Evolutionary conservation across 2,113 vertebrate species (phyloP), one percentile per base, ranked within the genome.

Genomic region (Taurulus bubalis): DNA sequence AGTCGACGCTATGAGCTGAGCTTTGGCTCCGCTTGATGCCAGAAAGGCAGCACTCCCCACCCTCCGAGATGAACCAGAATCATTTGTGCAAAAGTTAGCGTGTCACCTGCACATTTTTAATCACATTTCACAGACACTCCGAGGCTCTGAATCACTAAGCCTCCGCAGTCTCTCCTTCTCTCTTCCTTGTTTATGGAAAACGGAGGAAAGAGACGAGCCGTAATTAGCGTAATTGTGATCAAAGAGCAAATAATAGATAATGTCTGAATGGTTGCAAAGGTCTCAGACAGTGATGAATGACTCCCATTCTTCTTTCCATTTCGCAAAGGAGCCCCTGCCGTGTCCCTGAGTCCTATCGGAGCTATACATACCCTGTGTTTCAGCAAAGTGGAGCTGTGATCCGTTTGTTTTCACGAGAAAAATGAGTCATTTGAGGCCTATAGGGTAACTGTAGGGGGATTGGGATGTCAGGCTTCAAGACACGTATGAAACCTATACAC

Each of bases 201-300:
- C 56, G n/a, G 67, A 83, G 67, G 69, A 68, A 86, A 84, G 55
- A 76, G 63, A 67, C 66, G 66, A 68, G 74, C 79, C 38, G 40
- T 87, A 83, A 90, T 90, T 84, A 77, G 68, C 72, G 67, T 80
- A 86, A 87, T 83, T 89, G 85, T 83, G 85, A 89, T 89, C 36
- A 80, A 82, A 89, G 87, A 84, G 66, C 75, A 75, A 75, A 82
- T 87, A 79, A 87, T 86, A 45, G 80, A 84, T 90, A 65, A 74
- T 64, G 53, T 76, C 20, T 79, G 80, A 79, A 73, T 67, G 76
- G 72, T 47, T 82, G 78, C 77, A 82, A 82, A 87, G 80, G 85
- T 90, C 58, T 75, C 69, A 74, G 83, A 76, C 79, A 79, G 58
- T 82, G 67, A 91, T 87, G 45, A 83, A 87, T 84, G 85, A 14